Evolutionary conservation across 2,797 vertebrate genomes (phyloP).

Genomic region (Semotilus atromaculatus): DNA sequence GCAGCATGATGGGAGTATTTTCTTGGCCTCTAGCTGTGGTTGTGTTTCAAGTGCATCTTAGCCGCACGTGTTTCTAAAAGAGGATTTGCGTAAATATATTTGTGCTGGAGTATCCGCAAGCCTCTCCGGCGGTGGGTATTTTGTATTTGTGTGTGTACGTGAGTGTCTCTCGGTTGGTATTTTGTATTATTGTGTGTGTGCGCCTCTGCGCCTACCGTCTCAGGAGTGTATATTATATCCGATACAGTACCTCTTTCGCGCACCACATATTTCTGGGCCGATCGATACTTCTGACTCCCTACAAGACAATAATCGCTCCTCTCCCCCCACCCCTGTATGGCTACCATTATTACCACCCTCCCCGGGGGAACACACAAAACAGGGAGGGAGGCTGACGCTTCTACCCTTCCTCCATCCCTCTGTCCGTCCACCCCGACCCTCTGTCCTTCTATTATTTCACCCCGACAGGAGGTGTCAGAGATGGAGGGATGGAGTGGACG

Average conservation of each 20-base stretch:
- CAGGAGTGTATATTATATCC: slow-evolving; percentile 92
- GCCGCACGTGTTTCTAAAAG: slow-evolving; percentile 1
- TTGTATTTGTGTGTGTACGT: slow-evolving; percentile 52
- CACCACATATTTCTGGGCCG: slow-evolving; percentile 94
- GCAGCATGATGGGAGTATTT: not conserved
- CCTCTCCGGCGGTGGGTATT: slow-evolving; percentile 28
- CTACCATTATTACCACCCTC: slow-evolving; percentile 92
- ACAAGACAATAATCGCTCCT: slow-evolving; percentile 95
- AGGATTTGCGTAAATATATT: slow-evolving; percentile 29
- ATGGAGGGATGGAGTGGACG: slow-evolving; percentile 55
- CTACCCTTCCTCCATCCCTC: slow-evolving; percentile 53
- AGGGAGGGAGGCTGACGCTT: slow-evolving; percentile 52
- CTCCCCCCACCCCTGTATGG: slow-evolving; percentile 77
- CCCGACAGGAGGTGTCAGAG: slow-evolving; percentile 60
- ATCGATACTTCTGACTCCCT: slow-evolving; percentile 97
- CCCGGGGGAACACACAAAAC: slow-evolving; percentile 72
- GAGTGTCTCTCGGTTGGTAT: slow-evolving; percentile 44
- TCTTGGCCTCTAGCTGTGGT: slow-evolving; percentile 21
- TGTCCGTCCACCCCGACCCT: slow-evolving; percentile 52
- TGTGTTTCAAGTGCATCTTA: slow-evolving; percentile 23
- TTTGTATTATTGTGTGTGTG: slow-evolving; percentile 40
- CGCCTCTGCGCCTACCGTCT: slow-evolving; percentile 66
- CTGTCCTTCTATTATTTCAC: slow-evolving; percentile 49
- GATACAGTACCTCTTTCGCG: slow-evolving; percentile 93
- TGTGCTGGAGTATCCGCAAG: slow-evolving; percentile 19